A percentile compares a stretch with the other conserved stretches of the same genome.
Conservation (phyloP, 2,888 invertebrate species). For the Meiosimyza decipiens region DNA sequence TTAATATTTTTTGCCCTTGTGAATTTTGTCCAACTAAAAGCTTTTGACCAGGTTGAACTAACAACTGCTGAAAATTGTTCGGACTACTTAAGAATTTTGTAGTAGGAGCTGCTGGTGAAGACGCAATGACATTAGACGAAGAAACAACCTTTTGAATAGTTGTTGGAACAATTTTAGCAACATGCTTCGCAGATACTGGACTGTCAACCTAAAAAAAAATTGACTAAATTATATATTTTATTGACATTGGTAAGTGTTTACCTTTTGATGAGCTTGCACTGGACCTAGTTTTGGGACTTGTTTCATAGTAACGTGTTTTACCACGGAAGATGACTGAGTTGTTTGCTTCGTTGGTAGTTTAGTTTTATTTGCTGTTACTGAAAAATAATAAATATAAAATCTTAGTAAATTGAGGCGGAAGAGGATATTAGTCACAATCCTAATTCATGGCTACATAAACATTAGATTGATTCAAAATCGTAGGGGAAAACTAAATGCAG, state of each 20-base stretch:
- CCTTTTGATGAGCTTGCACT: slow-evolving; percentile 53
- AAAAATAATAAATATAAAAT: neutral
- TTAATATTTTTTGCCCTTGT: slow-evolving; percentile 66
- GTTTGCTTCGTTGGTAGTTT: slow-evolving; percentile 46
- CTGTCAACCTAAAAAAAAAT: slow-evolving; percentile 17
- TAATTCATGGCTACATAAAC: neutral
- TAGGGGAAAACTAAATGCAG: no score
- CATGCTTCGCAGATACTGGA: slow-evolving; percentile 41
- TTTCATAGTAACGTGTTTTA: slow-evolving; percentile 62
- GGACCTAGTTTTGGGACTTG: slow-evolving; percentile 54
- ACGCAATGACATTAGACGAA: slow-evolving; percentile 36
- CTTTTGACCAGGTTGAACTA: slow-evolving; percentile 64
- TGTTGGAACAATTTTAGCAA: slow-evolving; percentile 43
- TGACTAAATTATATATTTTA: neutral
- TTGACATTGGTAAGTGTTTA: slow-evolving; percentile 43
- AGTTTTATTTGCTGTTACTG: slow-evolving; percentile 37
- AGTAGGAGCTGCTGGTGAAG: slow-evolving; percentile 34
- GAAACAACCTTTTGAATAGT: slow-evolving; percentile 47
- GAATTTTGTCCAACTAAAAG: slow-evolving; percentile 63
- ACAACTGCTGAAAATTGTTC: slow-evolving; percentile 61
- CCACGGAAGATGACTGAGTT: slow-evolving; percentile 43
- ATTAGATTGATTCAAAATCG: no score
- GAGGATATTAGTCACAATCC: neutral
- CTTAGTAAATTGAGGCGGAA: no score
- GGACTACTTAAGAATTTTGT: slow-evolving; percentile 42